These are phyloP conservation scores for Serinus canaria DNA, from an alignment of 2,113 vertebrate genomes.

Conservation along the genomic window DNA sequence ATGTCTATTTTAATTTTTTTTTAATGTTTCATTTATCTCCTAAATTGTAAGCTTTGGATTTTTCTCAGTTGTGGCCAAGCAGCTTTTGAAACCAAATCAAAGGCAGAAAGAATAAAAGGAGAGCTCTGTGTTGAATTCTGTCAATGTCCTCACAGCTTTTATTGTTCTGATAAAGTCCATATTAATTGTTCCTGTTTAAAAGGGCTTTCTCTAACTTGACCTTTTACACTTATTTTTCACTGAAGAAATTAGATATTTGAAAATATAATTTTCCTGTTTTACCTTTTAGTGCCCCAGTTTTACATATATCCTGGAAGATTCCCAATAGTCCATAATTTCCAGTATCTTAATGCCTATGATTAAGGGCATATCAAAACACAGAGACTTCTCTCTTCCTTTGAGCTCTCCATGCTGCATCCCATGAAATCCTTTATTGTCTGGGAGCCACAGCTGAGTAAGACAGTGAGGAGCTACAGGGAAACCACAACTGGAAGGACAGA, in stretches of 20 bases:
- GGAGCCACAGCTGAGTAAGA: not conserved
- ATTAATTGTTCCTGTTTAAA: not conserved
- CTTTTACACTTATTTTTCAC: not conserved
- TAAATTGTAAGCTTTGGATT: not conserved
- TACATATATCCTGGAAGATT: not conserved
- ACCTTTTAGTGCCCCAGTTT: not conserved
- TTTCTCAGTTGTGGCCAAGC: not conserved
- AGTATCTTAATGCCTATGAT: not conserved
- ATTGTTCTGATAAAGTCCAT: not conserved
- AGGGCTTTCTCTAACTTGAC: not conserved
- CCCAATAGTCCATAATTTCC: not conserved
- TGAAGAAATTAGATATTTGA: not conserved
- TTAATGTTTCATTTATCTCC: not conserved
- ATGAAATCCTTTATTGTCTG: not conserved
- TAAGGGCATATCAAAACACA: not conserved
- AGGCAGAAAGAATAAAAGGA: not conserved
- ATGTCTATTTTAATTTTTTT: not conserved
- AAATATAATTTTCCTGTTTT: not conserved
- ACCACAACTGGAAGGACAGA: not conserved
- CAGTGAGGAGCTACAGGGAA: not conserved
- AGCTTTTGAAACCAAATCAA: conserved; percentile 11
- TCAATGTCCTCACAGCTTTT: not conserved
- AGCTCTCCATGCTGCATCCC: not conserved
- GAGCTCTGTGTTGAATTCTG: not conserved
- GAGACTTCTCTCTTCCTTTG: not conserved